Evolutionary conservation across 2,888 invertebrate species (phyloP).

Genomic region (Zeuzera pyrina): DNA sequence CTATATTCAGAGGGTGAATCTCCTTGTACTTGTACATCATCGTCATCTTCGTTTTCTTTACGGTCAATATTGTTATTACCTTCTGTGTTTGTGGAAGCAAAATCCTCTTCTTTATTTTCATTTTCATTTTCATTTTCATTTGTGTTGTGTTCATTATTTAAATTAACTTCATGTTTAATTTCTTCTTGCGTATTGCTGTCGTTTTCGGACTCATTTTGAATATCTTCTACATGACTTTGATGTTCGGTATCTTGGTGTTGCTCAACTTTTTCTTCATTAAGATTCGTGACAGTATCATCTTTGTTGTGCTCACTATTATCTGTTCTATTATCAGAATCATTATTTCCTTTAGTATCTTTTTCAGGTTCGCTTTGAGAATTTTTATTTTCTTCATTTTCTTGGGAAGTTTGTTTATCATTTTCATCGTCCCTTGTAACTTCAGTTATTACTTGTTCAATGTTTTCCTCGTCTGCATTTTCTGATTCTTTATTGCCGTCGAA

Average conservation of each 20-base stretch:
- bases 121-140: conserved; percentile 12
- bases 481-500: background rate
- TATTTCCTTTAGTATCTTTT: conserved; percentile 7
- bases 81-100: conserved; percentile 13
- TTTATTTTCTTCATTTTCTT: conserved; percentile 9
- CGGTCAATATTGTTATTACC: conserved; percentile 15
- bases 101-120: conserved; percentile 13
- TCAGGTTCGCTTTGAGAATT: conserved; percentile 7
- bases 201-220: conserved; percentile 10
- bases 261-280: conserved; percentile 8
- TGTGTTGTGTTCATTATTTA: conserved; percentile 14
- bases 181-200: conserved; percentile 11
- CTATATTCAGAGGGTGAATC: conserved; percentile 54
- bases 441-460: conserved; percentile 16
- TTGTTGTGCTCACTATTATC: conserved; percentile 13
- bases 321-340: conserved; percentile 14
- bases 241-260: conserved; percentile 8
- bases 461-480: conserved; percentile 10
- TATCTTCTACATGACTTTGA: conserved; percentile 5
- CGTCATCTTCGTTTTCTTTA: conserved; percentile 56
- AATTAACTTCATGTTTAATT: conserved; percentile 18
- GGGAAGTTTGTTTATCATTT: conserved; percentile 10
- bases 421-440: conserved; percentile 15
- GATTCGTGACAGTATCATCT: conserved; percentile 16
- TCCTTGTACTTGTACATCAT: conserved; percentile 69